Evolutionary conservation across 2,113 vertebrate species (phyloP), one percentile per base, ranked within the genome.

Genomic region (Heterotilapia buettikoferi): DNA sequence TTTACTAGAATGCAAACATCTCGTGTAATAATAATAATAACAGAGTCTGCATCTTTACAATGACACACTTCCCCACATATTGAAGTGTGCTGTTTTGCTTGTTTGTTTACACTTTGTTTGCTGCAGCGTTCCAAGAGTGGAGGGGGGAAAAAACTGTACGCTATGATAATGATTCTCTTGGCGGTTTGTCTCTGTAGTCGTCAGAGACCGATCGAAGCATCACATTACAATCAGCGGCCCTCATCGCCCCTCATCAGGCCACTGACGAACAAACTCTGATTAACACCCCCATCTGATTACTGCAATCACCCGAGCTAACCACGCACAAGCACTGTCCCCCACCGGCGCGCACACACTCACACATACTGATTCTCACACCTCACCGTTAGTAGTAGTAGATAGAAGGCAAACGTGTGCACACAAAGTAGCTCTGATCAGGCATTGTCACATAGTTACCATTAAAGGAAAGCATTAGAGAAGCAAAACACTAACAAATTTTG

Each of bases 181-280:
- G 92, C 52, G 18, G 90, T 92, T 93, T 90, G 90, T 93, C 90
- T 93, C 85, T 80, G 82, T 93, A 80, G 91, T 92, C 79, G 92
- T 92, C 92, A 87, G 83, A 88, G 91, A 86, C 92, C 73, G 82
- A 91, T 88, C 92, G 92, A 95, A 94, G 95, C 94, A 93, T 96
- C 94, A 86, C 96, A 94, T 96, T 96, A 95, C 96, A 97, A 97
- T 97, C 97, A 97, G 94, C 88, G 88, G 94, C 93, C 94, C 95
- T 96, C 95, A 92, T 95, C 92, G 90, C 92, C 92, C 93, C 95
- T 95, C 95, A 95, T 96, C 95, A 97, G 95, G 93, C 95, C 96
- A 95, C 95, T 94, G 95, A 95, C 95, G 95, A 96, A 96, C 95
- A 95, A 95, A 96, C 94, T 94, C 96, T 97, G 97, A 97, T 97